These are phyloP conservation scores for Caenorhabditis remanei DNA, from an alignment of 1,140 invertebrate genomes.

Conservation along the genomic window DNA sequence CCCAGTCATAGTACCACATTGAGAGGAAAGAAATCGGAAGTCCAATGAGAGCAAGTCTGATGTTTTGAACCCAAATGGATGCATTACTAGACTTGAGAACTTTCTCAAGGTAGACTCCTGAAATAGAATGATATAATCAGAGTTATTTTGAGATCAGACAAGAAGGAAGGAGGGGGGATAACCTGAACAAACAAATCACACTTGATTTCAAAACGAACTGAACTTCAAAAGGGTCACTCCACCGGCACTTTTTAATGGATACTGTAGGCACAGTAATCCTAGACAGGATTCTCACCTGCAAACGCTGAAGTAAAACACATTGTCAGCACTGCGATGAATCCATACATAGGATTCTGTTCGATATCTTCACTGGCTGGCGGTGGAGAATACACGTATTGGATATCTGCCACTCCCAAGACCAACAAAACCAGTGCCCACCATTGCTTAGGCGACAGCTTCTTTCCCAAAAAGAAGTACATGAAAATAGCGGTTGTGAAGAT, in stretches of 20 bases:
- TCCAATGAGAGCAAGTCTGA: slow-evolving; percentile 73
- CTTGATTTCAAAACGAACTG: slow-evolving; percentile 47
- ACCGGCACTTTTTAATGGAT: no score
- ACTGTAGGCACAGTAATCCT: background rate
- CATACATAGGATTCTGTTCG: slow-evolving; percentile 71
- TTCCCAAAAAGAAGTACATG: slow-evolving; percentile 69
- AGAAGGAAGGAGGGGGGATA: background rate
- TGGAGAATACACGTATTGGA: slow-evolving; percentile 74
- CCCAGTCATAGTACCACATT: slow-evolving; percentile 72
- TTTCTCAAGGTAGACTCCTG: slow-evolving; percentile 76
- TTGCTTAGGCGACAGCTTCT: slow-evolving; percentile 68
- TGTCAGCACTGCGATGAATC: slow-evolving; percentile 69
- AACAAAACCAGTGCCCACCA: slow-evolving; percentile 72
- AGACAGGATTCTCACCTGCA: slow-evolving; percentile 67
- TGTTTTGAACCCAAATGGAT: slow-evolving; percentile 76
- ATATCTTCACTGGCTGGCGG: slow-evolving; percentile 59
- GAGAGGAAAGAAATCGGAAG: slow-evolving; percentile 69
- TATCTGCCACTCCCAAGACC: slow-evolving; percentile 71
- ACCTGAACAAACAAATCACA: slow-evolving; percentile 43
- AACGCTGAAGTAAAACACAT: slow-evolving; percentile 78
- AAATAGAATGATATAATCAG: slow-evolving; percentile 34
- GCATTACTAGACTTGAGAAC: slow-evolving; percentile 70
- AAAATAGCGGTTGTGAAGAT: slow-evolving; percentile 76
- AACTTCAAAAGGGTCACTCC: background rate
- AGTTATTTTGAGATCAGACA: background rate